Conservation (phyloP, 2,113 vertebrate species). For the Meles meles region DNA sequence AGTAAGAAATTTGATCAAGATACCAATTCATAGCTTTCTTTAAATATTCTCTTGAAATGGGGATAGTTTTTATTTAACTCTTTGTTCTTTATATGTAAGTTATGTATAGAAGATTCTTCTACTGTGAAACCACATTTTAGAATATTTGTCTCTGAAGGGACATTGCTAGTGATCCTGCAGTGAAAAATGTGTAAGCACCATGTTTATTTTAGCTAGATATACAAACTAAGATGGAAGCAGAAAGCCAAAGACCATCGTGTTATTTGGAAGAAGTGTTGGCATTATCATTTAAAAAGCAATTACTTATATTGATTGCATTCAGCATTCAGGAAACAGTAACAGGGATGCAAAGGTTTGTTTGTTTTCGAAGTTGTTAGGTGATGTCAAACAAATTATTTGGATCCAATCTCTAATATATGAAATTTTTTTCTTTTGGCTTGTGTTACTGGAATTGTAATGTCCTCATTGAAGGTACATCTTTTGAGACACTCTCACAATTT, state of each 20-base stretch:
- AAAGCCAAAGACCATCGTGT: background rate
- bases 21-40: background rate
- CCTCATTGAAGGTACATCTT: conserved; percentile 29
- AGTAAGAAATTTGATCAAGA: background rate
- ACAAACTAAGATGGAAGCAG: background rate
- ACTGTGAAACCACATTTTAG: background rate
- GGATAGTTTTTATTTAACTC: background rate
- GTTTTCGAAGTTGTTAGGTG: conserved; percentile 34
- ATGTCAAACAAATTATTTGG: conserved; percentile 48
- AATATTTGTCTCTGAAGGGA: background rate
- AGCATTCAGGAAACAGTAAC: conserved; percentile 36
- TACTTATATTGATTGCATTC: conserved; percentile 17
- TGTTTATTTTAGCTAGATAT: background rate
- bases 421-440: background rate
- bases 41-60: background rate
- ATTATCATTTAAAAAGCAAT: conserved; percentile 41
- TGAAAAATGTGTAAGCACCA: background rate
- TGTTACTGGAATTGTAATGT: conserved; percentile 41
- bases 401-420: background rate
- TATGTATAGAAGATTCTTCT: background rate
- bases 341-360: conserved; percentile 29
- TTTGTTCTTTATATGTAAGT: background rate
- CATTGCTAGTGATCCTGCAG: background rate
- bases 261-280: conserved; percentile 41
- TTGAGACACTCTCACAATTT: conserved; percentile 32